Evolutionary conservation across 2,888 invertebrate species (phyloP).

Genomic region (Andrena dorsata): DNA sequence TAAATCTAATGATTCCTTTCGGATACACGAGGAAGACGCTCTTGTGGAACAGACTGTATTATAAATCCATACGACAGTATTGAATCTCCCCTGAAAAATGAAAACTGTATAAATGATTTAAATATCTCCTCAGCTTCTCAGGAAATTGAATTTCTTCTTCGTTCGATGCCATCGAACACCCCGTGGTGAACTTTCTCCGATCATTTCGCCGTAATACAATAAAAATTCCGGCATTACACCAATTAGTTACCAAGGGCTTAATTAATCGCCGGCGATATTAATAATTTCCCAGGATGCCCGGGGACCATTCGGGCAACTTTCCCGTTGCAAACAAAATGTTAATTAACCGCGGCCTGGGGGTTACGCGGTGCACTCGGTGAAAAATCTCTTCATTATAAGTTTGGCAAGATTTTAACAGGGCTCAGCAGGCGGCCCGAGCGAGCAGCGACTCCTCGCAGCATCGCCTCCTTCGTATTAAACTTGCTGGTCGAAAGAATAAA

Average conservation of each 20-base stretch:
- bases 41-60: neutral
- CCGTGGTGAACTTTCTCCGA: neutral
- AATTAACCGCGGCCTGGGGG: conserved; percentile 70
- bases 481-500: conserved; percentile 29
- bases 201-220: neutral
- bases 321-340: conserved; percentile 76
- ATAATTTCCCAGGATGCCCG: conserved; percentile 61
- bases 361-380: conserved; percentile 58
- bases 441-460: conserved; percentile 12
- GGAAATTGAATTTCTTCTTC: neutral
- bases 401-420: conserved; percentile 72
- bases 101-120: neutral
- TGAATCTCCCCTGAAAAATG: neutral
- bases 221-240: conserved; percentile 2
- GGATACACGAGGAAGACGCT: no score
- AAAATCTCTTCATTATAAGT: conserved; percentile 79
- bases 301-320: conserved; percentile 38
- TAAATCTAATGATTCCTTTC: no score
- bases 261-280: conserved; percentile 59
- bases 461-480: conserved; percentile 47
- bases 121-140: neutral
- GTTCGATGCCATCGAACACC: neutral
- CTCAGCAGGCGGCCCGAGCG: conserved; percentile 42
- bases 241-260: conserved; percentile 35
- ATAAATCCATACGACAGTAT: neutral